These are phyloP conservation scores for Riparia riparia DNA, from an alignment of 2,113 vertebrate genomes.

Conservation along the genomic window DNA sequence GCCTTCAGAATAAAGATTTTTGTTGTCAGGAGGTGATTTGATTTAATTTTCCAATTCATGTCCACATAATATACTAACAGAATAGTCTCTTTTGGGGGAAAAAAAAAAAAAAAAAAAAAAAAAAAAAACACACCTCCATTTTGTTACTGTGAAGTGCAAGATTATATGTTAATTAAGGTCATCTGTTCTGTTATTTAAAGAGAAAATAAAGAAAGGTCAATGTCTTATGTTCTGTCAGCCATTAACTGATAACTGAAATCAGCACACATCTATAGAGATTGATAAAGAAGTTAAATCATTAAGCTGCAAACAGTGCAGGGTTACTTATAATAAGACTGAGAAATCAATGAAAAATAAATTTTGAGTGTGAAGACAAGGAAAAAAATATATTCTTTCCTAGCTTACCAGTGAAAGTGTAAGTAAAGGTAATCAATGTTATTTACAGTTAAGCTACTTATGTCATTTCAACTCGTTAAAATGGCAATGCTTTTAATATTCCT, in stretches of 20 bases:
- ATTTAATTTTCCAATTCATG: background rate
- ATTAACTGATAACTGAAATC: background rate
- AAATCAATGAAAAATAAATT: background rate
- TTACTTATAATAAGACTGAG: background rate
- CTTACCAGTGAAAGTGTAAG: background rate
- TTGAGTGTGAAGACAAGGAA: background rate
- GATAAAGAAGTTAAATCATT: background rate
- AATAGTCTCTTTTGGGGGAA: background rate
- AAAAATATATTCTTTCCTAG: background rate
- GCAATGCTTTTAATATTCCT: background rate
- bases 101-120: conserved; percentile 18
- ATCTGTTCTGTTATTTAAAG: background rate
- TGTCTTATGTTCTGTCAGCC: background rate
- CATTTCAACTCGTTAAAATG: background rate
- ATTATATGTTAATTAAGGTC: background rate
- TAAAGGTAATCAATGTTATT: background rate
- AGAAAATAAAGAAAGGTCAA: background rate
- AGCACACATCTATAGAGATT: background rate
- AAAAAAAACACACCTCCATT: background rate
- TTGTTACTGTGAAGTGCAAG: background rate
- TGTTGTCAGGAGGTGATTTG: background rate
- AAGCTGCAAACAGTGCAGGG: background rate
- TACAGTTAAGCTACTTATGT: background rate
- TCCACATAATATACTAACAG: background rate
- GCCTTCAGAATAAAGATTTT: background rate